Conservation (phyloP, 2,888 invertebrate genomes). For the Drosophila setosimentum region DNA sequence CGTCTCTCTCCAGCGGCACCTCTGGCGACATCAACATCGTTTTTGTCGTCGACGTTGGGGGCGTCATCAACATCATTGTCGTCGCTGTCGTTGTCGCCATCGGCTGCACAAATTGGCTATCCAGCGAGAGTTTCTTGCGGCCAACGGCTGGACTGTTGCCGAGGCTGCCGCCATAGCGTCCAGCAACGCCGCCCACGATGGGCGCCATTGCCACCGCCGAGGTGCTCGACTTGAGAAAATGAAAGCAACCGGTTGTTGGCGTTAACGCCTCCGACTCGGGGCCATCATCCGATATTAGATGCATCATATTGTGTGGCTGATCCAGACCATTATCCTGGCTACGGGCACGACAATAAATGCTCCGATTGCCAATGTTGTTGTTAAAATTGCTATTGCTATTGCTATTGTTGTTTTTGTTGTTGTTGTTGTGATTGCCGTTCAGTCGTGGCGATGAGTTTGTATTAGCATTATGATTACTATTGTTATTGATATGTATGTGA, state of each 20-base stretch:
- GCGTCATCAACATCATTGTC: conserved; percentile 18
- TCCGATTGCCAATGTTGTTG: background rate
- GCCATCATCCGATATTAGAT: conserved; percentile 57
- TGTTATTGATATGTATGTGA: conserved; percentile 22
- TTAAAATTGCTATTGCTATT: conserved; percentile 10
- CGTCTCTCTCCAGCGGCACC: conserved; percentile 43
- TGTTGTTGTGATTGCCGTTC: conserved; percentile 55
- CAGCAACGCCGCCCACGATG: background rate
- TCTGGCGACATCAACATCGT: conserved; percentile 16
- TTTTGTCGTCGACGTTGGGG: conserved; percentile 8
- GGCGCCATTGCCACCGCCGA: conserved; percentile 9
- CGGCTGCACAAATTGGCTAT: conserved; percentile 72
- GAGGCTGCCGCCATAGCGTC: conserved; percentile 69
- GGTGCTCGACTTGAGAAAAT: conserved; percentile 69
- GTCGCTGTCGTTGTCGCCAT: conserved; percentile 1
- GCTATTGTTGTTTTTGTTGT: conserved; percentile 27
- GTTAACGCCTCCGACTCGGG: conserved; percentile 75
- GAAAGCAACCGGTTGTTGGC: conserved; percentile 81
- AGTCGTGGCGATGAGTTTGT: conserved; percentile 53
- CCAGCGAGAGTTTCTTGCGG: conserved; percentile 84
- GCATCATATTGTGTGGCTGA: conserved; percentile 37
- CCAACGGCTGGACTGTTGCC: conserved; percentile 81
- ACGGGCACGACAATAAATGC: conserved; percentile 60
- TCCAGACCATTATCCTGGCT: conserved; percentile 84
- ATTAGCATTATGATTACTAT: conserved; percentile 40